A percentile compares a stretch with the other conserved stretches of the same genome.
Evolutionary conservation across 2,888 invertebrate species (phyloP).

Genomic region (Apeira syringaria): DNA sequence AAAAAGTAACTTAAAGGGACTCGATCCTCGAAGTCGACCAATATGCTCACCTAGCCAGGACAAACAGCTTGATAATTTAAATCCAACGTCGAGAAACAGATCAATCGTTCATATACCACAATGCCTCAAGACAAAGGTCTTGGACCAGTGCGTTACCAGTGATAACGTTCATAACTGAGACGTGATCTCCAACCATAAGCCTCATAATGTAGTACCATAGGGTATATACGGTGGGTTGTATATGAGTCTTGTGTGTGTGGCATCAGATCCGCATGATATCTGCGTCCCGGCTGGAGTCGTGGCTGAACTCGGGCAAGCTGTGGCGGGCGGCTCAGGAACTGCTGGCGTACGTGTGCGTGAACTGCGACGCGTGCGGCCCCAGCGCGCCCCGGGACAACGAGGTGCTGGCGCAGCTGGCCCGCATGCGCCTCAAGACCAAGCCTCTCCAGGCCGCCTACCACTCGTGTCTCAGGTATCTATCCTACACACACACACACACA

Average conservation of each 20-base stretch:
- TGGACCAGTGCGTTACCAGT: no score
- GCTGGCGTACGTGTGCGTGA: conserved; percentile 94
- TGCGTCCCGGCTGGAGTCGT: conserved; percentile 93
- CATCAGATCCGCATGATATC: conserved; percentile 88
- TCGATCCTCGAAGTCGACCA: no score
- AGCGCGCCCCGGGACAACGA: conserved; percentile 86
- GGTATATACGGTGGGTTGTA: no score
- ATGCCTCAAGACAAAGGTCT: no score
- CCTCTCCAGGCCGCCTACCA: conserved; percentile 95
- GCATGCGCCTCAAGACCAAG: conserved; percentile 97
- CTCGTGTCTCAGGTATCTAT: conserved; percentile 87
- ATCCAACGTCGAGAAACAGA: no score
- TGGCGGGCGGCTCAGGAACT: conserved; percentile 96
- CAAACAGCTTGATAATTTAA: no score
- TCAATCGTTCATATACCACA: no score
- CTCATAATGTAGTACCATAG: no score
- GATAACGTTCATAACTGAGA: no score
- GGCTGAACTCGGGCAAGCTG: conserved; percentile 98
- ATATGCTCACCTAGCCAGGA: no score
- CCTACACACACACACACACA: not conserved
- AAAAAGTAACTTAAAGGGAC: no score
- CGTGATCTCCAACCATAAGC: no score
- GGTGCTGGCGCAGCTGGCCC: conserved; percentile 92
- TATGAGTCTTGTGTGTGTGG: not conserved
- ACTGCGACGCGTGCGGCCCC: conserved; percentile 87